These are phyloP conservation scores for Steinernema hermaphroditum DNA, from an alignment of 2,888 invertebrate species.

Conservation along the genomic window DNA sequence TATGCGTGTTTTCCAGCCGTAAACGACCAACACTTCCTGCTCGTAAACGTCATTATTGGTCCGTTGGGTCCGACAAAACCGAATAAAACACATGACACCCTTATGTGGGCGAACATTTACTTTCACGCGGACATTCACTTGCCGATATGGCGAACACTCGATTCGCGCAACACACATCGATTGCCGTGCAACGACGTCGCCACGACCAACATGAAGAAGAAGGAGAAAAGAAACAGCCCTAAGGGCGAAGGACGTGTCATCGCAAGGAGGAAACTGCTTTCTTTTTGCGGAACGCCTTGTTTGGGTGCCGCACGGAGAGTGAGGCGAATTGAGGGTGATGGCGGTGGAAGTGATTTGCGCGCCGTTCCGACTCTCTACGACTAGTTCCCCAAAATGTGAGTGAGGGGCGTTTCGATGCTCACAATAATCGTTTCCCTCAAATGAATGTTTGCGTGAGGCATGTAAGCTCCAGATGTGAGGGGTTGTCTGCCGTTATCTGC, in stretches of 20 bases:
- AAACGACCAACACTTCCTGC: too few species aligned
- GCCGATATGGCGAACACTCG: background rate
- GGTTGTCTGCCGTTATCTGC: too few species aligned
- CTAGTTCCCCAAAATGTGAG: background rate
- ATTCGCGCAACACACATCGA: conserved; percentile 18
- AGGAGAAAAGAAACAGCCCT: conserved; percentile 19
- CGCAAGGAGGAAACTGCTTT: conserved; percentile 9
- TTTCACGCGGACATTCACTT: too few species aligned
- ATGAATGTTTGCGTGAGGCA: too few species aligned
- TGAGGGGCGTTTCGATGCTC: background rate
- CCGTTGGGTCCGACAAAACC: too few species aligned
- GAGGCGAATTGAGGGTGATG: background rate
- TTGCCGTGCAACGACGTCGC: background rate
- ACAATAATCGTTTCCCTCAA: background rate
- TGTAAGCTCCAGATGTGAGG: too few species aligned
- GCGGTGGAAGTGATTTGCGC: conserved; percentile 8
- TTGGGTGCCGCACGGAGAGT: background rate
- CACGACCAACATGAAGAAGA: background rate
- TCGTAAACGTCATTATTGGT: too few species aligned
- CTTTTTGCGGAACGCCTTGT: background rate
- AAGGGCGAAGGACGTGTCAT: conserved; percentile 11
- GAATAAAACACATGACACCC: too few species aligned
- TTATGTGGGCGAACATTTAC: too few species aligned
- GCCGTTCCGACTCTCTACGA: background rate
- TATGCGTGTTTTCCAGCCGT: too few species aligned